phyloP scores from a whole-genome alignment of 2,113 vertebrate species.

The Seriola rivoliana region DNA sequence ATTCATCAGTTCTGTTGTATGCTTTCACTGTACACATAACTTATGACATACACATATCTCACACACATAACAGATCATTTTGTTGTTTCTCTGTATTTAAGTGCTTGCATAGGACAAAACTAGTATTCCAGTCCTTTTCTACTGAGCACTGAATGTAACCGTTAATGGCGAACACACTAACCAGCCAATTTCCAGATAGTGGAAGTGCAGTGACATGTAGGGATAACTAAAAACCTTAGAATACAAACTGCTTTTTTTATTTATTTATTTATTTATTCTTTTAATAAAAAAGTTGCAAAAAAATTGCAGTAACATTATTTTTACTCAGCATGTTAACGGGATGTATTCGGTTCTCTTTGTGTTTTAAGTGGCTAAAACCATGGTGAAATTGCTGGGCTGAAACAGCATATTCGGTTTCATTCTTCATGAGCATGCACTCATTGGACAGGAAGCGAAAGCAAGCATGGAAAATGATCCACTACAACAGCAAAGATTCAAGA shows the following conservation, averaged over 20 bases:
- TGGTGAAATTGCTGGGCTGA: background rate
- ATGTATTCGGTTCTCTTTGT: background rate
- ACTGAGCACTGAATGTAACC: background rate
- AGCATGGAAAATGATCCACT: background rate
- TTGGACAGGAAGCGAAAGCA: constrained; percentile 23
- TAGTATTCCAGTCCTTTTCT: background rate
- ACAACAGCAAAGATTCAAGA: background rate
- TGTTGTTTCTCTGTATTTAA: background rate
- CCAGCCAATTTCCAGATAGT: background rate
- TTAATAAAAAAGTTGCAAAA: background rate
- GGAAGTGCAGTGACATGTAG: background rate
- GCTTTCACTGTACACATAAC: constrained; percentile 1
- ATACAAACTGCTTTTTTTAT: background rate
- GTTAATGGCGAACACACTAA: background rate
- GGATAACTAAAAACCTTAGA: background rate
- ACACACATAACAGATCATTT: background rate
- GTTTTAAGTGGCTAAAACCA: constrained; percentile 10
- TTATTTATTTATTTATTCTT: too few species aligned
- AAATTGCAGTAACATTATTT: background rate
- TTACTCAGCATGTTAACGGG: background rate
- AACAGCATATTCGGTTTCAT: constrained; percentile 35
- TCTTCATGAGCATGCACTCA: constrained; percentile 15
- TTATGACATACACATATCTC: background rate
- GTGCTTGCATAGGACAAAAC: background rate
- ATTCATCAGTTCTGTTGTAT: background rate